Conservation (phyloP, 2,888 invertebrate genomes). For the Cylloceria caligata region DNA sequence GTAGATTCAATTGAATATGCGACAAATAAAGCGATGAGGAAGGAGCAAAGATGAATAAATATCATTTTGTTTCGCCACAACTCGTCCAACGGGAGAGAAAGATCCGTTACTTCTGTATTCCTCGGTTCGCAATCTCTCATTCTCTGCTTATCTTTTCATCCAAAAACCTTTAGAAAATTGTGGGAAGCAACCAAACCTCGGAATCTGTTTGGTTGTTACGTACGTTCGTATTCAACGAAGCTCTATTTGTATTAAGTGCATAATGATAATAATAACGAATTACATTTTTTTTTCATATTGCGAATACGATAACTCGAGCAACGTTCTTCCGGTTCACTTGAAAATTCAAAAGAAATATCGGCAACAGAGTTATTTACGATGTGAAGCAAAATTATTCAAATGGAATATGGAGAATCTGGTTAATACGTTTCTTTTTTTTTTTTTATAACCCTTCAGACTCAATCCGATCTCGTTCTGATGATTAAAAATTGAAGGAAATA, state of each 20-base stretch:
- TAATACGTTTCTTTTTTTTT: no score
- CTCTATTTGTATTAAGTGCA: not conserved
- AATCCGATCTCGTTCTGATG: no score
- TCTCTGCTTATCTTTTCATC: slow-evolving; percentile 18
- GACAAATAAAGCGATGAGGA: slow-evolving; percentile 31
- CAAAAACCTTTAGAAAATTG: not conserved
- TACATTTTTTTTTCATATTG: not conserved
- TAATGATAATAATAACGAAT: not conserved
- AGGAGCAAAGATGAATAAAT: slow-evolving; percentile 44
- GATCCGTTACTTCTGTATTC: not conserved
- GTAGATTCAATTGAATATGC: slow-evolving; percentile 41
- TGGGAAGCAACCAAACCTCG: not conserved
- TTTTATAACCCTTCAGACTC: no score
- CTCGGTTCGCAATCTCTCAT: not conserved
- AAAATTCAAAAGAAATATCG: not conserved
- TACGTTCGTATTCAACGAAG: not conserved
- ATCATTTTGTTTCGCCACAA: slow-evolving; percentile 24
- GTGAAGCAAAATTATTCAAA: not conserved
- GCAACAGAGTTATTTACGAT: not conserved
- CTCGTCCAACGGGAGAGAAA: no score
- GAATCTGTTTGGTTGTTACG: not conserved
- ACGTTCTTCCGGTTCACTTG: not conserved
- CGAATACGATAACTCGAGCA: not conserved
- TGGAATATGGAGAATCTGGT: no score
- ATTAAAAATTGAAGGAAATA: no score